These are phyloP conservation scores for Beaufortia kweichowensis DNA, from an alignment of 2,113 vertebrate genomes.

Conservation along the genomic window DNA sequence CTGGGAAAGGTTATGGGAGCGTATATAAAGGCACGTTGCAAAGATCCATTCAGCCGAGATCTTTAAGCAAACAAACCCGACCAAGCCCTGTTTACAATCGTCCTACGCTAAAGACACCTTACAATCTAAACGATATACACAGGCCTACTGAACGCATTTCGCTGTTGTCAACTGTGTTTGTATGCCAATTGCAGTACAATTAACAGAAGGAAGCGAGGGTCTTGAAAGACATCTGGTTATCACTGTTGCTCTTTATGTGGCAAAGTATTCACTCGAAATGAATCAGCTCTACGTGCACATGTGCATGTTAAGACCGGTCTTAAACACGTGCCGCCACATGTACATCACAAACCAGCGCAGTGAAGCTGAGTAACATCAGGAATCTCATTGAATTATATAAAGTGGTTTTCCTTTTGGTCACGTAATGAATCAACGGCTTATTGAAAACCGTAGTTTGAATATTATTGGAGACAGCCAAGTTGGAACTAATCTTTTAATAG, in stretches of 20 bases:
- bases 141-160: background rate
- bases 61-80: conserved; percentile 35
- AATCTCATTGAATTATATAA: conserved; percentile 43
- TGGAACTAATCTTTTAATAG: conserved; percentile 22
- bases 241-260: conserved; percentile 14
- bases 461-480: conserved; percentile 7
- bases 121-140: conserved; percentile 8
- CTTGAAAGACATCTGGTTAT: conserved; percentile 34
- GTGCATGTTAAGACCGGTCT: conserved; percentile 2
- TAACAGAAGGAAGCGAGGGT: conserved; percentile 26
- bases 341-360: conserved; percentile 26
- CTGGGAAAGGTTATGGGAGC: conserved; percentile 36
- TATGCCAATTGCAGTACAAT: conserved; percentile 29
- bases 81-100: conserved; percentile 27
- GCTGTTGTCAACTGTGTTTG: conserved; percentile 26
- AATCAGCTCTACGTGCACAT: conserved; percentile 7
- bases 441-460: conserved; percentile 11
- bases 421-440: background rate
- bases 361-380: conserved; percentile 24
- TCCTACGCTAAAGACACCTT: background rate
- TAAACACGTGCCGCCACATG: conserved; percentile 11
- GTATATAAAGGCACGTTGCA: conserved; percentile 28
- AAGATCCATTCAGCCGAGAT: conserved; percentile 36
- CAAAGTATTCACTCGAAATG: conserved; percentile 11
- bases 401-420: conserved; percentile 1